Evolutionary conservation across 2,113 vertebrate species (phyloP).

Genomic region (Psettodes erumei): DNA sequence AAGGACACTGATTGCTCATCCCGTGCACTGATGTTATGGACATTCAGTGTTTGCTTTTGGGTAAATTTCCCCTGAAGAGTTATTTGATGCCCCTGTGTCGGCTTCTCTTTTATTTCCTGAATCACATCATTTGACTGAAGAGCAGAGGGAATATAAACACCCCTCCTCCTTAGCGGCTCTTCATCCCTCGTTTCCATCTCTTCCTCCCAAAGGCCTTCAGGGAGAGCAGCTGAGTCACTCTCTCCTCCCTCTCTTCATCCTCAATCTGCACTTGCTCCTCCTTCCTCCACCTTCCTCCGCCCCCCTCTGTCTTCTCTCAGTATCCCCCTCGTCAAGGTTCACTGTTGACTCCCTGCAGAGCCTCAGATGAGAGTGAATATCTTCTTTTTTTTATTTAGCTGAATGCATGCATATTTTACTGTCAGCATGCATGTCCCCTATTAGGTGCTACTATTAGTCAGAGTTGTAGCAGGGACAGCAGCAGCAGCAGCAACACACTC

Average conservation of each 20-base stretch:
- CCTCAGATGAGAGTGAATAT: background rate
- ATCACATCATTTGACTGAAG: constrained; percentile 11
- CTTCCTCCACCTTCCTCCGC: constrained; percentile 44
- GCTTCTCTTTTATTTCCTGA: constrained; percentile 6
- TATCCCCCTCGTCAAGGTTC: constrained; percentile 47
- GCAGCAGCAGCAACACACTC: constrained; percentile 16
- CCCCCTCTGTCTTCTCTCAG: constrained; percentile 56
- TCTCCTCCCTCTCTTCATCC: constrained; percentile 56
- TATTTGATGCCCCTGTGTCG: constrained; percentile 14
- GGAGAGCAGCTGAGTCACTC: constrained; percentile 59
- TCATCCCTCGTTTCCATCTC: constrained; percentile 20
- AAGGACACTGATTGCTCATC: constrained; percentile 48
- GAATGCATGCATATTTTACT: constrained; percentile 15
- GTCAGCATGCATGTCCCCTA: constrained; percentile 10
- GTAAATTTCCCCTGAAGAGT: constrained; percentile 5
- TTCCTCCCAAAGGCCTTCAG: constrained; percentile 40
- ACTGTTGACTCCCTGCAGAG: constrained; percentile 29
- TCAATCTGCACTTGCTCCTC: constrained; percentile 50
- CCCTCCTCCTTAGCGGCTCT: constrained; percentile 31
- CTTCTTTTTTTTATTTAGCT: constrained; percentile 16
- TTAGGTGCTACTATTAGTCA: constrained; percentile 30
- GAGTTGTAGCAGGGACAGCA: constrained; percentile 26
- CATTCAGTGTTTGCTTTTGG: constrained; percentile 37
- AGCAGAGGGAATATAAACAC: constrained; percentile 21
- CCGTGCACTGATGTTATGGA: background rate